These are phyloP conservation scores for Anoura caudifer DNA, from an alignment of 2,113 vertebrate genomes.

Conservation along the genomic window DNA sequence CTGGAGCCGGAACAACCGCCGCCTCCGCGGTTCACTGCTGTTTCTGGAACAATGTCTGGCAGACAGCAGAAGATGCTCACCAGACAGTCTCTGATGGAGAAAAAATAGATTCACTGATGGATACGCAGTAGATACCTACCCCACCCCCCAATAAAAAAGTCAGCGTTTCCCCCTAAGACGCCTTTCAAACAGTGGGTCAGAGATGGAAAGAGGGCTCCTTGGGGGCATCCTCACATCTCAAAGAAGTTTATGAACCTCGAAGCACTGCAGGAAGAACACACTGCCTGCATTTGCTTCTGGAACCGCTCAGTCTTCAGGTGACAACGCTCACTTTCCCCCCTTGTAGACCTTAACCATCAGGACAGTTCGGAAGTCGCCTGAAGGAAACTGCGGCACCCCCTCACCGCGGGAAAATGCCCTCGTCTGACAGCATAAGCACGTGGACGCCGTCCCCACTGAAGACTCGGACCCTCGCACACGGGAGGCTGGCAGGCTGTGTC, in stretches of 20 bases:
- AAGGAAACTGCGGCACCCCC: neutral
- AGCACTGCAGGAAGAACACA: neutral
- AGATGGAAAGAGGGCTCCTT: neutral
- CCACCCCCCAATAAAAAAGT: neutral
- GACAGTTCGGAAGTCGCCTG: neutral
- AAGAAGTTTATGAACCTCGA: neutral
- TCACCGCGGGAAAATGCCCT: neutral
- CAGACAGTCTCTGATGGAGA: neutral
- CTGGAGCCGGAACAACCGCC: neutral
- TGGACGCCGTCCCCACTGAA: neutral
- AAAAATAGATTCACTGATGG: neutral
- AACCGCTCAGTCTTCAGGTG: neutral
- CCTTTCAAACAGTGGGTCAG: neutral
- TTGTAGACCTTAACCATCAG: neutral
- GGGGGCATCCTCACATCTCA: neutral
- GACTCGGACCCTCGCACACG: neutral
- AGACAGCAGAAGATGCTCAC: neutral
- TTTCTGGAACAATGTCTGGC: neutral
- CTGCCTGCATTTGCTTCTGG: neutral
- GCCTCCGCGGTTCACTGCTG: neutral
- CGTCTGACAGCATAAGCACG: neutral
- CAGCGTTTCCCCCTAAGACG: neutral
- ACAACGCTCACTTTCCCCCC: neutral
- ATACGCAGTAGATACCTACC: neutral
- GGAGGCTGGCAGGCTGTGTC: neutral